Conservation (phyloP, 1,140 invertebrate species). For the Aporrectodea caliginosa region DNA sequence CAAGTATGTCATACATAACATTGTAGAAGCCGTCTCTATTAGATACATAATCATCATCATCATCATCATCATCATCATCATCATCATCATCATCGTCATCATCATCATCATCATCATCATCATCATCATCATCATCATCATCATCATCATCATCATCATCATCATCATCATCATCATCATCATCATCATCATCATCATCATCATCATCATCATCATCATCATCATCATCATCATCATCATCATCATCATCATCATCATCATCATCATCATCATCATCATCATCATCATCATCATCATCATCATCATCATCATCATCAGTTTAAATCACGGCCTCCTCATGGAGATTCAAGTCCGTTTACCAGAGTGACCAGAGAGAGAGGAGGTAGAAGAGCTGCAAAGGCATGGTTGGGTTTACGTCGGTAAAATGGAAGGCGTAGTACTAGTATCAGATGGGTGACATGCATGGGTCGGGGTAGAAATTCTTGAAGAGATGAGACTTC, state of each 20-base stretch:
- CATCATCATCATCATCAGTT: constrained; percentile 19
- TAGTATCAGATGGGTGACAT: too few species aligned
- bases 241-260: constrained; percentile 9
- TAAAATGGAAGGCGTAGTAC: too few species aligned
- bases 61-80: constrained; percentile 15
- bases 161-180: constrained; percentile 11
- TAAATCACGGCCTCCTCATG: too few species aligned
- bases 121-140: constrained; percentile 11
- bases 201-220: constrained; percentile 13
- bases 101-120: constrained; percentile 23
- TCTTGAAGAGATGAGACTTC: too few species aligned
- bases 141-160: constrained; percentile 20
- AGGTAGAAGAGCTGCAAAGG: too few species aligned
- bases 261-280: constrained; percentile 22
- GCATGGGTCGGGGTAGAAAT: too few species aligned
- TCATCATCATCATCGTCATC: neutral
- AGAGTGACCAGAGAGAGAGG: too few species aligned
- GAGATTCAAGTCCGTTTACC: too few species aligned
- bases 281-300: constrained; percentile 22
- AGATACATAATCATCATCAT: constrained; percentile 21
- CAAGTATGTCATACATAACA: too few species aligned
- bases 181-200: constrained; percentile 14
- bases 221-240: constrained; percentile 17
- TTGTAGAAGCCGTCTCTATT: too few species aligned
- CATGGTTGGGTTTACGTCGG: too few species aligned